phyloP scores from a whole-genome alignment of 2,888 invertebrate species.

The Macrosoma leucophasiata region DNA sequence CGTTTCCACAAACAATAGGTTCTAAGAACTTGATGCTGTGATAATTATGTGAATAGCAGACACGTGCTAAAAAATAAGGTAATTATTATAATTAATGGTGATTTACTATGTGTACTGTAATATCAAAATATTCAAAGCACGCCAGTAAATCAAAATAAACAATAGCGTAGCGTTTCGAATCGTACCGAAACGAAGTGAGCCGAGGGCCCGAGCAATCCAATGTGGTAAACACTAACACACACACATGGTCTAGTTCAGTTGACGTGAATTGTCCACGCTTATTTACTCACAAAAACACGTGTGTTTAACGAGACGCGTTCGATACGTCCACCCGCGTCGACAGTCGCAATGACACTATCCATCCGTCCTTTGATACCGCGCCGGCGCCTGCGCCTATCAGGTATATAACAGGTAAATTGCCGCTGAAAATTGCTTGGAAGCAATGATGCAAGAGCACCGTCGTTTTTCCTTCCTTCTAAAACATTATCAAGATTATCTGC shows the following conservation, averaged over 20 bases:
- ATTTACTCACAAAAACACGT: conserved; percentile 66
- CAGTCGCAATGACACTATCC: conserved; percentile 49
- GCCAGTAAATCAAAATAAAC: conserved; percentile 38
- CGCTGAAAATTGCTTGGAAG: conserved; percentile 45
- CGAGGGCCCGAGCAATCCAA: conserved; percentile 48
- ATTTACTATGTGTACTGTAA: no score
- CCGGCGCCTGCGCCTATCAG: conserved; percentile 50
- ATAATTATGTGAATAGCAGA: no score
- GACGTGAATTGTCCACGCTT: conserved; percentile 38
- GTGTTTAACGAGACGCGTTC: conserved; percentile 27
- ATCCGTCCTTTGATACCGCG: conserved; percentile 24
- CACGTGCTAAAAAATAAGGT: no score
- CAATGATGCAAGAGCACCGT: conserved; percentile 39
- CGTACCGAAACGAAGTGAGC: conserved; percentile 36
- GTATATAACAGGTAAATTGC: conserved; percentile 52
- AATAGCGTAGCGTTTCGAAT: conserved; percentile 40
- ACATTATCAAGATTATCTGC: no score
- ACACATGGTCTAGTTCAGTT: conserved; percentile 38
- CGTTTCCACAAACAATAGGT: no score
- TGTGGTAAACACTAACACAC: conserved; percentile 33
- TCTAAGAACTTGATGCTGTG: no score
- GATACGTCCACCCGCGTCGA: conserved; percentile 41
- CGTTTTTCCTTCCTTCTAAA: conserved; percentile 39
- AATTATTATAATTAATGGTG: no score
- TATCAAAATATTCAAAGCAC: conserved; percentile 18